phyloP scores from a whole-genome alignment of 2,113 vertebrate species.

The Mustela lutreola region DNA sequence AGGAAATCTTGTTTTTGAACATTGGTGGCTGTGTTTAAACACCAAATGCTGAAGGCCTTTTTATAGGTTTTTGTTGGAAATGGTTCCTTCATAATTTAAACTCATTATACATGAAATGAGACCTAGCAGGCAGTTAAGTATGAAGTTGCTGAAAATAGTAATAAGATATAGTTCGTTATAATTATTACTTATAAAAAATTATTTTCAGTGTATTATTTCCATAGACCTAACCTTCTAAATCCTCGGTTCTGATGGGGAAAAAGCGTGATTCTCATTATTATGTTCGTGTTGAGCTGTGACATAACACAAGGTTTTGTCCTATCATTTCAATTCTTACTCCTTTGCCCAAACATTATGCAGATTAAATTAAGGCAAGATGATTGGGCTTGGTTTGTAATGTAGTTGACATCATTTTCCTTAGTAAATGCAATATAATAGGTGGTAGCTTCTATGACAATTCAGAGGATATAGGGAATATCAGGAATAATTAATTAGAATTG shows the following conservation, averaged over 20 bases:
- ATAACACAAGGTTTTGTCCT: neutral
- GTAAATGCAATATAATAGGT: neutral
- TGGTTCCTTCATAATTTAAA: conserved; percentile 67
- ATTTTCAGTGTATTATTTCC: neutral
- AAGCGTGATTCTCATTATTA: neutral
- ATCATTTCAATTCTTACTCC: neutral
- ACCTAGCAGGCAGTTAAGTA: conserved; percentile 68
- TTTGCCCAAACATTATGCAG: neutral
- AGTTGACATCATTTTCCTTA: neutral
- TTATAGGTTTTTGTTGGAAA: conserved; percentile 71
- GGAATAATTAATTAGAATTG: neutral
- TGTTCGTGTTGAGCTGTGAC: neutral
- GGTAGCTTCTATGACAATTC: neutral
- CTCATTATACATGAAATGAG: conserved; percentile 75
- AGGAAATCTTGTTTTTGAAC: conserved; percentile 21
- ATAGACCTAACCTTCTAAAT: neutral
- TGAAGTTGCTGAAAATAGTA: conserved; percentile 53
- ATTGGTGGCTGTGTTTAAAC: conserved; percentile 60
- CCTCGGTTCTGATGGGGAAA: neutral
- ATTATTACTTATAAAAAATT: neutral
- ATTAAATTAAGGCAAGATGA: neutral
- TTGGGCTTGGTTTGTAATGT: neutral
- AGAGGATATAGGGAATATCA: neutral
- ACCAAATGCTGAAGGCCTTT: conserved; percentile 67
- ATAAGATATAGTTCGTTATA: neutral